Base-by-base conservation (phyloP, 2,888 invertebrate species). In the Epirrhoe tristata region DNA sequence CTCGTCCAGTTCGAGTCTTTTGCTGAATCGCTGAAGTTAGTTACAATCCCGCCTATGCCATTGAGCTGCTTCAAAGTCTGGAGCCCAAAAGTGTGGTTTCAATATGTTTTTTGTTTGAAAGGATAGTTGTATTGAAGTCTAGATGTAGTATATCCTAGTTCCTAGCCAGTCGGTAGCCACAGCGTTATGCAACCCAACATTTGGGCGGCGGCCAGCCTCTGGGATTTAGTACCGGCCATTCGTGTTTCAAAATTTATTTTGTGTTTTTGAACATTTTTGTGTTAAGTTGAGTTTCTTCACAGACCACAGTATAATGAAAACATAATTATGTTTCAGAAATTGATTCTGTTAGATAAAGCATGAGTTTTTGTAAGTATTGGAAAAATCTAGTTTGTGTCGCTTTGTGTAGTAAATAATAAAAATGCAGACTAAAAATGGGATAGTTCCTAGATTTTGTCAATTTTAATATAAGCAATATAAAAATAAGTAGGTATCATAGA, bases 201-300 rank as follows among this genome's bases (percentile, higher is more conserved):
- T 82, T 82, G 82, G 82, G 79, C 72, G 74, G 24, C 54, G 59
- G 83, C 84, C 83, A 83, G 77, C 14, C 69, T 57, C 62, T 67
- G 55, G 69, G 68, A 78, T 77, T 78, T 78, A 80, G 76, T 58
- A 75, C 74, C 73, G 67, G 70, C 67, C 63, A 66, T 75, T 69
- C 69, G 64, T 71, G 74, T 65, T 58, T 66, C 63, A 69, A 77
- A 77, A 75, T 81, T 73, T 77, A 74, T 68, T 71, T 74, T 71
- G 69, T 67, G 63, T 74, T 76, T 78, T 77, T 78, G 72, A 77
- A 71, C 65, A 68, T 77, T 75, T 73, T 70, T 73, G 58, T 69
- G 66, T 63, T 36, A 58, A n/a, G 34, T 14, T 51, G 58, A 32
- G 8, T 50, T 36, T 24, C 36, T 36, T 8, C 10, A 43, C 12